Base-by-base conservation (phyloP, 2,888 invertebrate genomes). In the Leptinotarsa juncta region DNA sequence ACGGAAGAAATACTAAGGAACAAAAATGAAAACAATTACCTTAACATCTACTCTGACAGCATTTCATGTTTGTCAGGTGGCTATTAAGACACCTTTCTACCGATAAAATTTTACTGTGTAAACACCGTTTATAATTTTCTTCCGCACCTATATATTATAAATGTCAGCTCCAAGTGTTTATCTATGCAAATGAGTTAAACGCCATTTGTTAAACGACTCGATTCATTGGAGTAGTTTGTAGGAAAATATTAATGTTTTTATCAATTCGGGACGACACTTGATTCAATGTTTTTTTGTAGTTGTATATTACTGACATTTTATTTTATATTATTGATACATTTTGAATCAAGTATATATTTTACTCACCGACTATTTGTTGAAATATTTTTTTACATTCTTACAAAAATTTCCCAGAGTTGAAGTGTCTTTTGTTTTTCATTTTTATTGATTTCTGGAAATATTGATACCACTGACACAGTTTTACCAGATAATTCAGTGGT, bases 121-220 rank as follows among this genome's bases (percentile, higher is more conserved):
- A 70, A 73, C 73, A 73, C 50, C 57, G 55, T 73, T 70, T 51
- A 70, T 70, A 73, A 73, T 73, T 73, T 73, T 73, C 73, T 67
- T 73, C 32, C 67, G 70, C 67, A 70, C 73, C 73, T 69, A 73
- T 69, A 70, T 69, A 65, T 73, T 67, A 50, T 66, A 70, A 57
- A 50, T 70, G 73, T 60, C 62, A 51, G 20, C 23, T 70, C 57
- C 73, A 70, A 70, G 73, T 73, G 73, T 73, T 70, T 73, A 73
- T 66, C 73, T 66, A 73, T 70, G 73, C 73, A 73, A 70, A 68
- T 51, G 66, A 69, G 68, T 66, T 73, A 73, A 73, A 69, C 53
- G 69, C 69, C 50, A 49, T 69, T 50, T 20, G 16, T 69, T 5
- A 20, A 42, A 68, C 12, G 32, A 42, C 26, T 62, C 26, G 60